Base-by-base conservation (phyloP, 2,113 vertebrate genomes). In the Holacanthus passer region DNA sequence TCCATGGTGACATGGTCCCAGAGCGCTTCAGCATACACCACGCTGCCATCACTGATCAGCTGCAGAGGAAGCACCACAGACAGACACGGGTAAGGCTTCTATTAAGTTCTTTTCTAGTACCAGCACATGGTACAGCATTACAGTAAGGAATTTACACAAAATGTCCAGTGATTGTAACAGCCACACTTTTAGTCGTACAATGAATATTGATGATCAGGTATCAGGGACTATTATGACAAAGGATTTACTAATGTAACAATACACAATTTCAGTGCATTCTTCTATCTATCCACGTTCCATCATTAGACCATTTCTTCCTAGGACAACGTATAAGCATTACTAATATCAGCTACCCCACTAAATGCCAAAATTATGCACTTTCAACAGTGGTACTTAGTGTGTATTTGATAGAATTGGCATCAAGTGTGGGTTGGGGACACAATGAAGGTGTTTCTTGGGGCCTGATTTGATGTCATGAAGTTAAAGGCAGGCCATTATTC, bases 1-100 rank as follows among this genome's bases (percentile, higher is more conserved):
- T 99, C 98, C 98, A 99, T 99, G 50, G 98, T 99, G 91, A 99
- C 97, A 20, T 99, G 98, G 93, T 99, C 98, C 98, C 98, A 99
- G 56, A 99, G 97, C 2, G 97, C 98, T 83, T 99, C 97, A 0
- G 98, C 98, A 0, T 96, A 98, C 76, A 98, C 97, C 93, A 97
- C 97, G 0, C 96, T 97, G 93, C 98, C 98, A 97, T 99, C 97
- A 3, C 97, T 98, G 95, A 99, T 97, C 90, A 99, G 95, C 98
- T 99, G 95, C 22, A 79, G 67, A 16, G 20, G 32, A 41, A 22
- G 11, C 45, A 47, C 24, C 13, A 67, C 22, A 63, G 52, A 29
- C 39, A 41, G 29, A 77, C 12, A 74, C 1, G 22, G 12, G 5
- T 47, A 5, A 48, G 32, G 0, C 27, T 37, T 50, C 52, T 31